Evolutionary conservation across 2,113 vertebrate genomes (phyloP).

Genomic region (Sylvietta virens): DNA sequence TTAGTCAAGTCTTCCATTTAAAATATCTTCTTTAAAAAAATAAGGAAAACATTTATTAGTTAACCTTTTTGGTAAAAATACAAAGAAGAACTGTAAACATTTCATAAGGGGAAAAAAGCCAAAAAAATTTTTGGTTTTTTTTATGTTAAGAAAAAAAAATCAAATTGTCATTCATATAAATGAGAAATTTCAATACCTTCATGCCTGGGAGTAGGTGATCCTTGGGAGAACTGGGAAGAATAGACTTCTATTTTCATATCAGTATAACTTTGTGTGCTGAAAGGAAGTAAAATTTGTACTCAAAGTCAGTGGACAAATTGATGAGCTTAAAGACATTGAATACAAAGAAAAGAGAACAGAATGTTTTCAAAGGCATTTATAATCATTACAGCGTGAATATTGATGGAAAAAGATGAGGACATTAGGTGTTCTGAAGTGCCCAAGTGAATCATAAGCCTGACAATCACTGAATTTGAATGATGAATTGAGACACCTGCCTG

Average conservation of each 20-base stretch:
- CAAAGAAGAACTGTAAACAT: not conserved
- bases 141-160: not conserved
- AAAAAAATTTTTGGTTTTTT: rapidly evolving
- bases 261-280: not conserved
- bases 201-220: not conserved
- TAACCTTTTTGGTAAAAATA: not conserved
- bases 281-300: not conserved
- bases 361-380: not conserved
- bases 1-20: not conserved
- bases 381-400: not conserved
- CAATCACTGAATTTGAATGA: not conserved
- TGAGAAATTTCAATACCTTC: not conserved
- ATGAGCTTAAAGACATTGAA: not conserved
- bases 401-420: not conserved
- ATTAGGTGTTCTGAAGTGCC: not conserved
- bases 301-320: not conserved
- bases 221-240: not conserved
- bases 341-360: not conserved
- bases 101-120: not conserved
- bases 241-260: not conserved
- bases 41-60: not conserved
- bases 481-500: not conserved
- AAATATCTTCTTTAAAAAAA: not conserved
- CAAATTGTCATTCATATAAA: not conserved
- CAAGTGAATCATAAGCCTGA: not conserved